Evolutionary conservation across 2,113 vertebrate genomes (phyloP).

Genomic region (Diadophis punctatus): DNA sequence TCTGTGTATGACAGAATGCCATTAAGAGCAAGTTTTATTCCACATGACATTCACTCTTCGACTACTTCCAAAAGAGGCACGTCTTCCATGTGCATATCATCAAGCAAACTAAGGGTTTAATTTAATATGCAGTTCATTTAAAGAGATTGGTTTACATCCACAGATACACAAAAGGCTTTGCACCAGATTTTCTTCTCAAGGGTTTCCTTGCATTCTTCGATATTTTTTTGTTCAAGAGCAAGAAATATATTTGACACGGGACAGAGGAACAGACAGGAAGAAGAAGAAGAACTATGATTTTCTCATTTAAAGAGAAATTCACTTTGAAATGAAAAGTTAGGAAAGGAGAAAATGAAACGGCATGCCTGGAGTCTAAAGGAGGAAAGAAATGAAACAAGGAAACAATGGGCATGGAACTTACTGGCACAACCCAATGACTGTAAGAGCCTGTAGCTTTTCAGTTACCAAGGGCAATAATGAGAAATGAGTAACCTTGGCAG

Average conservation of each 20-base stretch:
- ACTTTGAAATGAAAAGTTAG: background rate
- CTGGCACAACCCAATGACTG: slow-evolving; percentile 64
- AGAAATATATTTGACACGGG: background rate
- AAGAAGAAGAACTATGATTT: background rate
- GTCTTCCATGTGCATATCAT: background rate
- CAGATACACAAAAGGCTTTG: background rate
- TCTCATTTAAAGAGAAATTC: background rate
- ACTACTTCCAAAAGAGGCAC: background rate
- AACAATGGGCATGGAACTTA: slow-evolving; percentile 65
- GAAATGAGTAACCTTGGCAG: slow-evolving; percentile 58
- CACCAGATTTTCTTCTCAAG: background rate
- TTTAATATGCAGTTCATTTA: background rate
- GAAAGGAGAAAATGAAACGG: background rate
- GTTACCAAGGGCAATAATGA: slow-evolving; percentile 65
- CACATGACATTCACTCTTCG: background rate
- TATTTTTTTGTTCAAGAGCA: background rate
- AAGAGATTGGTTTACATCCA: background rate
- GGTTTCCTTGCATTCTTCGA: background rate
- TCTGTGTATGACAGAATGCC: background rate
- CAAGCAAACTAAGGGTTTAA: background rate
- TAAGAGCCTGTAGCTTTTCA: slow-evolving; percentile 63
- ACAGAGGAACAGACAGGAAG: background rate
- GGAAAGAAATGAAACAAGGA: slow-evolving; percentile 33
- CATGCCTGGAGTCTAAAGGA: slow-evolving; percentile 43
- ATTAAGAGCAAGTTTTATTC: background rate